Evolutionary conservation across 2,113 vertebrate species (phyloP), one percentile per base, ranked within the genome.

Genomic region (Nestor notabilis): DNA sequence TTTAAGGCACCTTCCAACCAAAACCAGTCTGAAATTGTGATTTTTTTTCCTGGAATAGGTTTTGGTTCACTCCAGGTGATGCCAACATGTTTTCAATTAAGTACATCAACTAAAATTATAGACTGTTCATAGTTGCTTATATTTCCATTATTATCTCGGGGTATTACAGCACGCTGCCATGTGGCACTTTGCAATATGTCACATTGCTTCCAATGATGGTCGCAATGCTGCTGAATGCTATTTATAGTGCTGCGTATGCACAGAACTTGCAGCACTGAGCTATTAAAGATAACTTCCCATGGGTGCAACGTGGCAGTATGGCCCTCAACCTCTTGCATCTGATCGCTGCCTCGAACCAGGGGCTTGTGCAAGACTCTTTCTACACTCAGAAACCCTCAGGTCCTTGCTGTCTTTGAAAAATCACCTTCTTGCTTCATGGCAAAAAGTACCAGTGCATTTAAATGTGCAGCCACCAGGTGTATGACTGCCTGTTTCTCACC

Each of bases 391-490:
- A 61, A 11, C 16, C 35, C 49, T 53, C n/a, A 8, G 33, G 10
- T 68, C 39, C 75, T 60, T 4, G 7, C 15, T 19, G 41, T 24
- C 27, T 55, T 47, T 35, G 41, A 28, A 47, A 43, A 69, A 75
- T 9, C 55, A 31, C 29, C n/a, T 47, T 53, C 29, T 3, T 3
- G 9, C 19, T 55, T 43, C 23, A 35, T 2, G 17, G 28, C 10
- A 29, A 66, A 74, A 46, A 2, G 0, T 1, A 29, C 21, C 33
- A 8, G 44, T 1, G 9, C 12, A 1, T 49, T 37, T 49, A 27
- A 1, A 33, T 18, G 0, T 3, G 14, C 25, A 12, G 55, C 20
- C 41, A 15, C 31, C 1, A 13, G 39, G 52, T 4, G 1, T 35
- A 53, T 24, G 1, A 31, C 31, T 8, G 56, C 25, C 37, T 16